Conservation (phyloP, 2,888 invertebrate species). For the Leucania comma region DNA sequence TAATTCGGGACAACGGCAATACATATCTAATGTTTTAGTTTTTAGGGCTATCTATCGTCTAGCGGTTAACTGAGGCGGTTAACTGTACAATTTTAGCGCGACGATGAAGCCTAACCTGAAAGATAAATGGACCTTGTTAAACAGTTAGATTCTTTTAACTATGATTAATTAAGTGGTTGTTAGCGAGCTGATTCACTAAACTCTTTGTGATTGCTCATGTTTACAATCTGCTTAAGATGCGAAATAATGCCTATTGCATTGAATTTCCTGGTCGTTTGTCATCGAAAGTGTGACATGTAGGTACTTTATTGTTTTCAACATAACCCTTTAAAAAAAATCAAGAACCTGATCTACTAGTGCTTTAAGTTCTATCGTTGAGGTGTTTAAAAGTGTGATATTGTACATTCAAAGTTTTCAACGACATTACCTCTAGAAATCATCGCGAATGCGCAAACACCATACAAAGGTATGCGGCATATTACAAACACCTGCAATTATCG, state of each 20-base stretch:
- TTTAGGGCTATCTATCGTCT: constrained; percentile 64
- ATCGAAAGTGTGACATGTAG: constrained; percentile 21
- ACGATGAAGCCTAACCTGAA: constrained; percentile 51
- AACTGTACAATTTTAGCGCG: constrained; percentile 54
- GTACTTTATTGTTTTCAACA: constrained; percentile 33
- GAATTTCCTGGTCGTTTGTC: constrained; percentile 39
- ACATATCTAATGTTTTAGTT: constrained; percentile 67
- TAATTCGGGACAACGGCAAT: constrained; percentile 76
- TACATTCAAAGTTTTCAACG: constrained; percentile 13
- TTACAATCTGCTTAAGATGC: constrained; percentile 9
- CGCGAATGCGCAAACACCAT: constrained; percentile 52
- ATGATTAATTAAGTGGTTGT: constrained; percentile 28
- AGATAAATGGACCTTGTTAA: constrained; percentile 40
- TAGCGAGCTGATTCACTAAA: constrained; percentile 14
- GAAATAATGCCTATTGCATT: not conserved
- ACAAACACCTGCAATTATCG: constrained; percentile 54
- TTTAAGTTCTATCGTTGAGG: no score
- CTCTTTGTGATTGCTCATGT: constrained; percentile 6
- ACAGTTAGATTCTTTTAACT: constrained; percentile 28
- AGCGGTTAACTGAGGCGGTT: constrained; percentile 56
- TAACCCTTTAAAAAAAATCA: no score
- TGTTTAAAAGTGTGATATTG: no score
- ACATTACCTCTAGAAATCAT: constrained; percentile 34
- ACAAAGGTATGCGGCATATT: constrained; percentile 47
- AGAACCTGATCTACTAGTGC: no score